Evolutionary conservation across 2,113 vertebrate species (phyloP).

Genomic region (Lontra canadensis): DNA sequence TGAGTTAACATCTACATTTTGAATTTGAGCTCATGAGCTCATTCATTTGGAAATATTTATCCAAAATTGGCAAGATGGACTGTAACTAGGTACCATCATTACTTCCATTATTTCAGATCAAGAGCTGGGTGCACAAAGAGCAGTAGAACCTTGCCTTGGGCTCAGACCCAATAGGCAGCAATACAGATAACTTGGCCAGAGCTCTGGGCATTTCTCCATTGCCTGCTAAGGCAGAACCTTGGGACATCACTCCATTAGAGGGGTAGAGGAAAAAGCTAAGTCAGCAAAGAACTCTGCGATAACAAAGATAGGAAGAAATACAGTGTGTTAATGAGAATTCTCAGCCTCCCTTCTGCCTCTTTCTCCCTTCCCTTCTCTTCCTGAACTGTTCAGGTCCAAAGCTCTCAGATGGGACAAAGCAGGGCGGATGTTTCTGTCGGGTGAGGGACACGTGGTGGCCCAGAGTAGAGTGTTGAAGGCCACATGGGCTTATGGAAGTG

Average conservation of each 20-base stretch:
- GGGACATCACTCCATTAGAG: neutral
- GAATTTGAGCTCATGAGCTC: neutral
- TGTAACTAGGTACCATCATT: neutral
- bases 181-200: neutral
- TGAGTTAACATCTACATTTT: conserved; percentile 7
- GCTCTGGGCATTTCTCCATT: neutral
- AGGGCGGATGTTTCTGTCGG: neutral
- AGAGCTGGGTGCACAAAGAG: neutral
- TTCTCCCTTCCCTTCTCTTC: neutral
- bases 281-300: neutral
- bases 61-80: neutral
- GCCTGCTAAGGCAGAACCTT: neutral
- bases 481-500: neutral
- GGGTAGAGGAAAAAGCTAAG: neutral
- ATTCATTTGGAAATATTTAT: conserved; percentile 7
- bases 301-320: neutral
- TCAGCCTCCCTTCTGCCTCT: neutral
- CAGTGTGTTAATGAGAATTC: neutral
- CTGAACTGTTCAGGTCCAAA: neutral
- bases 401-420: neutral
- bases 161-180: neutral
- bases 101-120: neutral
- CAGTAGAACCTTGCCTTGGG: neutral
- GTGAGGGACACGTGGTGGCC: neutral
- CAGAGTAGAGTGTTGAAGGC: neutral